These are phyloP conservation scores for Ichneumon xanthorius DNA, from an alignment of 2,888 invertebrate species.

Conservation along the genomic window DNA sequence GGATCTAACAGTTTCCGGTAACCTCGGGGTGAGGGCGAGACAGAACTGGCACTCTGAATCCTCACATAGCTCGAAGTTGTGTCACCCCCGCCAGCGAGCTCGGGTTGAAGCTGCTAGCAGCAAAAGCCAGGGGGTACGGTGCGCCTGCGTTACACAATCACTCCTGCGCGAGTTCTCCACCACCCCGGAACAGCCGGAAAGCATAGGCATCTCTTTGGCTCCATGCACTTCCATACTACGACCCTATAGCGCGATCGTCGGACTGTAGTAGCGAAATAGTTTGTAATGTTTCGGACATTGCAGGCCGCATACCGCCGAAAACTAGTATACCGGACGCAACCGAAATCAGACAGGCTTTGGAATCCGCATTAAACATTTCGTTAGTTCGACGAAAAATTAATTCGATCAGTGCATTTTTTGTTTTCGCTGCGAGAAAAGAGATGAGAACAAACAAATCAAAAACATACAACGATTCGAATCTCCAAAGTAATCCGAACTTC, in stretches of 20 bases:
- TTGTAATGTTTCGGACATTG: slow-evolving; percentile 3
- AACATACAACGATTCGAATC: too few species aligned
- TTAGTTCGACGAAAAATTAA: not conserved
- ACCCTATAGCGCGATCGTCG: not conserved
- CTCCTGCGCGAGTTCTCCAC: slow-evolving; percentile 77
- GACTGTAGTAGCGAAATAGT: slow-evolving; percentile 6
- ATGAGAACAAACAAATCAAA: not conserved
- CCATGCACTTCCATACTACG: not conserved
- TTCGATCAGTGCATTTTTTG: too few species aligned
- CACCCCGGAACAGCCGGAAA: slow-evolving; percentile 48
- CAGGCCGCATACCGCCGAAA: not conserved
- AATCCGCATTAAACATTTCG: not conserved
- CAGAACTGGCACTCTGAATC: slow-evolving; percentile 80
- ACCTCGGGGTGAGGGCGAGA: slow-evolving; percentile 76
- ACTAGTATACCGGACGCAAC: not conserved
- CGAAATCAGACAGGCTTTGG: not conserved
- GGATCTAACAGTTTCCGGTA: slow-evolving; percentile 68
- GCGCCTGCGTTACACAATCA: slow-evolving; percentile 79
- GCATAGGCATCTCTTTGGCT: slow-evolving; percentile 28
- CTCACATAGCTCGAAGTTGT: slow-evolving; percentile 77
- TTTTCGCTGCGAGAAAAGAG: not conserved
- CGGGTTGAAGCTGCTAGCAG: slow-evolving; percentile 74
- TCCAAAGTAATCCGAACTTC: not conserved
- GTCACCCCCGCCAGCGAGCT: slow-evolving; percentile 76
- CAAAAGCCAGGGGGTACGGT: slow-evolving; percentile 69